Percentiles rank a stretch among this genome's conserved stretches.
phyloP scores from a whole-genome alignment of 1,140 invertebrate species.

The Drosophila nasuta region DNA sequence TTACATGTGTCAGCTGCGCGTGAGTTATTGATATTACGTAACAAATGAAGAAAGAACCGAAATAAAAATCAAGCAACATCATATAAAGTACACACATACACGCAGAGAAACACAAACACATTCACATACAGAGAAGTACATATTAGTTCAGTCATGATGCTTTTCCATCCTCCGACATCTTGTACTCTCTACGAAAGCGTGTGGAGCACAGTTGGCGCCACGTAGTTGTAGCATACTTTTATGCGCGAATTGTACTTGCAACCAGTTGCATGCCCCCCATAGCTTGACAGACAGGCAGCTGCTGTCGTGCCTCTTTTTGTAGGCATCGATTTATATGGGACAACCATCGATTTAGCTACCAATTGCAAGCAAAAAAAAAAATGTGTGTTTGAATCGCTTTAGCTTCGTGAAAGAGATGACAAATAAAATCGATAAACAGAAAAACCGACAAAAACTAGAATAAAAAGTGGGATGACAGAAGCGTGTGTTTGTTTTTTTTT shows the following conservation, averaged over 20 bases:
- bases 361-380: conserved; percentile 30
- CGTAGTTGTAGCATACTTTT: conserved; percentile 27
- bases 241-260: conserved; percentile 46
- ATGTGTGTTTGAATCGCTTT: conserved; percentile 48
- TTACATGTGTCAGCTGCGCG: conserved; percentile 84
- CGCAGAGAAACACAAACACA: conserved; percentile 19
- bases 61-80: conserved; percentile 74
- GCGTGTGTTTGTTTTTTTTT: conserved; percentile 6
- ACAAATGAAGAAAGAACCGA: conserved; percentile 76
- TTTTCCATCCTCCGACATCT: neutral
- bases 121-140: neutral
- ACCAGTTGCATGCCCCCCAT: conserved; percentile 64
- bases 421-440: conserved; percentile 71
- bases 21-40: conserved; percentile 83
- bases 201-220: conserved; percentile 21
- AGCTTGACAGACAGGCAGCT: conserved; percentile 21
- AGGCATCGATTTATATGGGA: conserved; percentile 17
- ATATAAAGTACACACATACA: conserved; percentile 42
- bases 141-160: conserved; percentile 32
- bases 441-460: conserved; percentile 33
- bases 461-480: neutral
- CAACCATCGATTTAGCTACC: neutral
- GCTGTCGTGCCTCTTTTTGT: conserved; percentile 39
- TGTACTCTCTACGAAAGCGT: neutral
- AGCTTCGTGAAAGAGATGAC: conserved; percentile 39